Evolutionary conservation across 2,888 invertebrate species (phyloP), one percentile per base, ranked within the genome.

Genomic region (Odontocolon sp.): DNA sequence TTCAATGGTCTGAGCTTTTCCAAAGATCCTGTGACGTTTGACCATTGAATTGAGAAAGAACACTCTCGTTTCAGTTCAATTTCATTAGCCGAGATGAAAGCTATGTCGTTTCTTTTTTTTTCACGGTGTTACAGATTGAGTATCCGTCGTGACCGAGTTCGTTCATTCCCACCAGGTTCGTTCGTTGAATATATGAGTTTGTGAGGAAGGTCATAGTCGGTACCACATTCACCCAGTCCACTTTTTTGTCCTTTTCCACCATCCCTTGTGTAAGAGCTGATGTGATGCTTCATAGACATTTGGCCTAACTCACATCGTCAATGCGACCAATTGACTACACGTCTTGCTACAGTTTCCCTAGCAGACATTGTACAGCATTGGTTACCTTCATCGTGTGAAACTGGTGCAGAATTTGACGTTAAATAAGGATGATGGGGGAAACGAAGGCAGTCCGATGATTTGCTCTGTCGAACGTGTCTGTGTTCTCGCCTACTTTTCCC

Each of bases 391-490:
- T n/a, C n/a, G 16, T 31, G 31, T 52, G 31, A 52, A 31, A n/a
- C n/a, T n/a, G n/a, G n/a, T n/a, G n/a, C n/a, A n/a, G n/a, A n/a
- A n/a, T n/a, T n/a, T n/a, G n/a, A n/a, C 14, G 50, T 21, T 18
- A 9, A 16, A n/a, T 36, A 38, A 50, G 38, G 52, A 18, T 54
- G 54, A 45, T 73, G 42, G 45, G 33, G 50, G 3, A 26, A 11
- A 50, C 14, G 23, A 11, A 31, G 23, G 16, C 21, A 31, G 14
- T 16, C 42, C 61, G 52, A 63, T 68, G 38, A 68, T 63, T 54
- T 52, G 59, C 59, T 67, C 36, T 36, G 52, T 67, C 52, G 40
- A 59, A 59, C 66, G 9, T 18, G 23, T 45, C 66, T 2, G 23
- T 52, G 50, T 33, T 38, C 16, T 36, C 11, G 8, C 38, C 47